Evolutionary conservation across 2,888 invertebrate species (phyloP).

Genomic region (Ctenicera cuprea): DNA sequence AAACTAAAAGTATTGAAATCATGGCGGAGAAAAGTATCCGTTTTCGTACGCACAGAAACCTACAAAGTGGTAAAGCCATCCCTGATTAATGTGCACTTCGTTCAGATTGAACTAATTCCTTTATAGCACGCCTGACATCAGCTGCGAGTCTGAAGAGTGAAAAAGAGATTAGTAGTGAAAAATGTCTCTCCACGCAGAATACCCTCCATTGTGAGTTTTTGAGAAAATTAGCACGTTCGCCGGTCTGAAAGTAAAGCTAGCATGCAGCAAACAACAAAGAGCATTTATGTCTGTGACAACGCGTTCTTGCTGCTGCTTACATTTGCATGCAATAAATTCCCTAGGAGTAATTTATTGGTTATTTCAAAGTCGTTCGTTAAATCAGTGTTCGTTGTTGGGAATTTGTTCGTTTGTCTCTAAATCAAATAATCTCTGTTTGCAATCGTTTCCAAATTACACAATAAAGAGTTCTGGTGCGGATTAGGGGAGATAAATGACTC

Average conservation of each 20-base stretch:
- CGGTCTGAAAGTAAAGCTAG: conserved; percentile 8
- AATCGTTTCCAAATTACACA: conserved; percentile 30
- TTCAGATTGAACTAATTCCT: conserved; percentile 37
- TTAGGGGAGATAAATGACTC: conserved; percentile 24
- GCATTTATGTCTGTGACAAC: conserved; percentile 34
- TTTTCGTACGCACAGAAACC: conserved; percentile 10
- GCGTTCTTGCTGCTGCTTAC: conserved; percentile 27
- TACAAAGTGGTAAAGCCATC: conserved; percentile 23
- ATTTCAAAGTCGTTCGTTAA: conserved; percentile 32
- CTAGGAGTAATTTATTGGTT: conserved; percentile 42
- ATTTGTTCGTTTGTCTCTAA: conserved; percentile 32
- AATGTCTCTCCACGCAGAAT: conserved; percentile 31
- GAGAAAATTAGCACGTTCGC: conserved; percentile 34
- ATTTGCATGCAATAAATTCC: conserved; percentile 43
- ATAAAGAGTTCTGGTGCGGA: conserved; percentile 28
- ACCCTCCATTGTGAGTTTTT: conserved; percentile 30
- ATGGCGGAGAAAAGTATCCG: neutral
- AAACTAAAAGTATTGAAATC: neutral
- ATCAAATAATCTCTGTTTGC: conserved; percentile 34
- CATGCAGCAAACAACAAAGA: conserved; percentile 28
- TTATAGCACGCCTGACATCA: conserved; percentile 34
- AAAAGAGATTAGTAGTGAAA: conserved; percentile 43
- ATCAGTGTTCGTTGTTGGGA: conserved; percentile 31
- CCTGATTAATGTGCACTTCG: conserved; percentile 36
- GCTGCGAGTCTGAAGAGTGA: conserved; percentile 31